These are phyloP conservation scores for Myioborus melanocephalus DNA, from an alignment of 2,797 vertebrate species.

Conservation along the genomic window DNA sequence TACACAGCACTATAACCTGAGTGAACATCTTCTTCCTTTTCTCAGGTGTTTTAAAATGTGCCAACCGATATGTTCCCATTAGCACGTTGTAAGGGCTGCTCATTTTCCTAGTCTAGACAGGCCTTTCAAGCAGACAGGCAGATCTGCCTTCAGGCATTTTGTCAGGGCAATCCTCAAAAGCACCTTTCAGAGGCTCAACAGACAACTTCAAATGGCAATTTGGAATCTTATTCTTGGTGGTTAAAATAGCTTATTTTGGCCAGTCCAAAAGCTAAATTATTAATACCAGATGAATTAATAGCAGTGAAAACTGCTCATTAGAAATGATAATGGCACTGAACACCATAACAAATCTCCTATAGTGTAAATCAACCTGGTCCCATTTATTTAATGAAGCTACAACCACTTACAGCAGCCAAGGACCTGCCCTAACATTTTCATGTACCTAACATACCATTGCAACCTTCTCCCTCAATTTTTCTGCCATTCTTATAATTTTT, in stretches of 20 bases:
- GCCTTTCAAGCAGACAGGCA: slow-evolving; percentile 6
- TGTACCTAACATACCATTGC: background rate
- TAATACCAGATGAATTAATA: slow-evolving; percentile 55
- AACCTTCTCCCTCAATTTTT: slow-evolving; percentile 50
- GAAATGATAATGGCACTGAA: slow-evolving; percentile 27
- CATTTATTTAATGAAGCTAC: slow-evolving; percentile 52
- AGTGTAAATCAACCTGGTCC: slow-evolving; percentile 28
- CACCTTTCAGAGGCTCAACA: slow-evolving; percentile 25
- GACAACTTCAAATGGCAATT: slow-evolving; percentile 35
- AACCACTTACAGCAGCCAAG: slow-evolving; percentile 24
- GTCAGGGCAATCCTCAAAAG: slow-evolving; percentile 36
- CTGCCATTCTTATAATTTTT: slow-evolving; percentile 60
- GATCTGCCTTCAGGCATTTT: slow-evolving; percentile 48
- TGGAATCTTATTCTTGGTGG: slow-evolving; percentile 19
- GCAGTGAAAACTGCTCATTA: slow-evolving; percentile 31
- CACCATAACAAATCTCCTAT: slow-evolving; percentile 23
- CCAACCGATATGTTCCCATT: slow-evolving; percentile 28
- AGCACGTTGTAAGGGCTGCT: slow-evolving; percentile 24
- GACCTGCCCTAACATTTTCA: slow-evolving; percentile 27
- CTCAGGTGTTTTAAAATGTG: background rate
- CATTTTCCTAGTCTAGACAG: slow-evolving; percentile 59
- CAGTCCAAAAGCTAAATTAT: slow-evolving; percentile 31
- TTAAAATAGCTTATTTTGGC: slow-evolving; percentile 40
- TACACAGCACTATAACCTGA: background rate
- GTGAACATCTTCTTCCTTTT: background rate